Percentiles rank a stretch among this genome's conserved stretches.
phyloP scores from a whole-genome alignment of 1,140 invertebrate species.

The Octopus bimaculoides region DNA sequence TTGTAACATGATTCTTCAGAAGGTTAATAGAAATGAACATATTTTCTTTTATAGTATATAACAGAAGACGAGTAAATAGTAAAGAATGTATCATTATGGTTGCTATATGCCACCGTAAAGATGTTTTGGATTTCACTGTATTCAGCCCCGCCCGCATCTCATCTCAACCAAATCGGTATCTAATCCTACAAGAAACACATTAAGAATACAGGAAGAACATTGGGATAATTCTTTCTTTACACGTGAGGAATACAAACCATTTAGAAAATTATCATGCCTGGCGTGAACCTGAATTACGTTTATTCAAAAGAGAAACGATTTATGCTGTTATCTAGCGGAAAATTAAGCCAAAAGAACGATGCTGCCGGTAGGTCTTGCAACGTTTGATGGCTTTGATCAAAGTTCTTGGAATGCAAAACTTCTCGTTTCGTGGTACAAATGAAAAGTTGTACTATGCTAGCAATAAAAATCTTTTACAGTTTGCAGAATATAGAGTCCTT shows the following conservation, averaged over 20 bases:
- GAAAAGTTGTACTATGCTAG: background rate
- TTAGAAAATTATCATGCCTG: background rate
- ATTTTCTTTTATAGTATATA: background rate
- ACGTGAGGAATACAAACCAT: background rate
- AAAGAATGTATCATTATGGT: background rate
- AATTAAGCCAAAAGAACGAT: conserved; percentile 5
- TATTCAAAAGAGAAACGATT: conserved; percentile 8
- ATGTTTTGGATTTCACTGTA: background rate
- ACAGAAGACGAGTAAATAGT: background rate
- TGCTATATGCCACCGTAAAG: background rate
- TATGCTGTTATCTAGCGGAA: background rate
- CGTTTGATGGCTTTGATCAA: conserved; percentile 1
- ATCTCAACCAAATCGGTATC: background rate
- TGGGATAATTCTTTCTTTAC: background rate
- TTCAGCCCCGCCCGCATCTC: background rate
- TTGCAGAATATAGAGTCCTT: conserved; percentile 1
- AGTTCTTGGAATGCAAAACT: background rate
- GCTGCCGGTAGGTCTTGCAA: background rate
- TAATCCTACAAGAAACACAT: background rate
- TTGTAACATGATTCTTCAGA: conserved; percentile 5
- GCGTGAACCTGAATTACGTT: conserved; percentile 1
- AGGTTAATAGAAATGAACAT: background rate
- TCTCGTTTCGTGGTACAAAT: background rate
- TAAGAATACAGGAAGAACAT: background rate
- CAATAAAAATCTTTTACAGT: background rate